Base-by-base conservation (phyloP, 2,113 vertebrate genomes). In the Blennius ocellaris region DNA sequence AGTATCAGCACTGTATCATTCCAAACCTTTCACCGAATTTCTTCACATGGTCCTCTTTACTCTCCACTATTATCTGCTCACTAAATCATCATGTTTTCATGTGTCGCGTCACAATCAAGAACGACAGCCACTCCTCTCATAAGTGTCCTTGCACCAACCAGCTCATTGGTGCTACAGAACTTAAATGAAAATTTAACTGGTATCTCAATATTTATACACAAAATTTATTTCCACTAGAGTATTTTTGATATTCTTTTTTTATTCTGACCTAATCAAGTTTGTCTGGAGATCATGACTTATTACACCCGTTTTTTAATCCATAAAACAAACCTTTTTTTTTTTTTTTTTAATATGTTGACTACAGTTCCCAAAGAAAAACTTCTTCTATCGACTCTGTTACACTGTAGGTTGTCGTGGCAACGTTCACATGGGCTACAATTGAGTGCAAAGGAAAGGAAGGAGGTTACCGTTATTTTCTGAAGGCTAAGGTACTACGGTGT, bases 81-180 rank as follows among this genome's bases (percentile, higher is more conserved):
- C 21, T 30, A 30, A 30, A 30, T 30, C 21, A 30, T 30, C 4
- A 30, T 30, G 21, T 30, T 30, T 30, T 30, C 2, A 30, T 30
- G 21, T 30, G 4, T 30, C 2, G 21, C 56, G 47, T 86, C 60
- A 65, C 80, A 70, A 64, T 69, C 72, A 88, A 88, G 76, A 81
- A 78, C 63, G 68, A 67, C 80, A 86, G 81, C 87, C 89, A 83
- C 55, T 39, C 48, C 51, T 83, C 53, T 77, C 30, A 10, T 69
- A 3, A 92, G 92, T 93, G 92, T 85, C 90, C 92, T 93, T 90
- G 87, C 83, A 81, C 88, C 82, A 84, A 79, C 52, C 40, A 49
- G 38, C 67, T 76, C 50, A 73, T 81, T 84, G 89, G 83, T 91
- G 85, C 87, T 90, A 68, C 78, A 66, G 44, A 73, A 45, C 62